These are phyloP conservation scores for Aricia artaxerxes DNA, from an alignment of 2,888 invertebrate genomes.

Conservation along the genomic window DNA sequence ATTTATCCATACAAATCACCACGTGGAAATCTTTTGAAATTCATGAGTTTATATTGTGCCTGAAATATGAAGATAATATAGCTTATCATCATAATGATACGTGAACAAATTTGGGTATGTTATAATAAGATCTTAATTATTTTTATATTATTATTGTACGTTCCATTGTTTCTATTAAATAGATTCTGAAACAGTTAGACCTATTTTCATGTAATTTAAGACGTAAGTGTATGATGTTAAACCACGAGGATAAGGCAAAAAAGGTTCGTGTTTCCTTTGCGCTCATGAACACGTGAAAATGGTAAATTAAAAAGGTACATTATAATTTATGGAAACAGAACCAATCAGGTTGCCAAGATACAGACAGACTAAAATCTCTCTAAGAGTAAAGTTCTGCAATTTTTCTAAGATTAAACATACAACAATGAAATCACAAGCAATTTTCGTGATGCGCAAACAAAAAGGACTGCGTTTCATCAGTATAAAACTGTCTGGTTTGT, in stretches of 20 bases:
- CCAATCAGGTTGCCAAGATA: not conserved
- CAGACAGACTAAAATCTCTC: not conserved
- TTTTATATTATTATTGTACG: too few species aligned
- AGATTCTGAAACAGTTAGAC: too few species aligned
- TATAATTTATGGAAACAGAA: too few species aligned
- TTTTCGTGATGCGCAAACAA: slow-evolving; percentile 11
- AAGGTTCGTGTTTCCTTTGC: too few species aligned
- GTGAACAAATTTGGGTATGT: not conserved
- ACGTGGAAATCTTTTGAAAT: not conserved
- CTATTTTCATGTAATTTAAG: too few species aligned
- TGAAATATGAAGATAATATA: not conserved
- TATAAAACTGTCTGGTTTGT: not conserved
- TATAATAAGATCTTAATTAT: too few species aligned
- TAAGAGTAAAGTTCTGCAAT: not conserved
- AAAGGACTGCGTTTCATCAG: slow-evolving; percentile 5
- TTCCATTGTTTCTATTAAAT: too few species aligned
- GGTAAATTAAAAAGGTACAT: too few species aligned
- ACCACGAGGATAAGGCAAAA: too few species aligned
- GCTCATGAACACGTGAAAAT: too few species aligned
- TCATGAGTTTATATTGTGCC: slow-evolving; percentile 1
- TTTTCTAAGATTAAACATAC: not conserved
- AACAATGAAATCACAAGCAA: not conserved
- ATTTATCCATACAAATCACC: slow-evolving; percentile 41
- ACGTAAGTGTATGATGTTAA: too few species aligned
- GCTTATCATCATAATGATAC: too few species aligned